phyloP scores from a whole-genome alignment of 2,888 invertebrate genomes.

The Tubulanus polymorphus region DNA sequence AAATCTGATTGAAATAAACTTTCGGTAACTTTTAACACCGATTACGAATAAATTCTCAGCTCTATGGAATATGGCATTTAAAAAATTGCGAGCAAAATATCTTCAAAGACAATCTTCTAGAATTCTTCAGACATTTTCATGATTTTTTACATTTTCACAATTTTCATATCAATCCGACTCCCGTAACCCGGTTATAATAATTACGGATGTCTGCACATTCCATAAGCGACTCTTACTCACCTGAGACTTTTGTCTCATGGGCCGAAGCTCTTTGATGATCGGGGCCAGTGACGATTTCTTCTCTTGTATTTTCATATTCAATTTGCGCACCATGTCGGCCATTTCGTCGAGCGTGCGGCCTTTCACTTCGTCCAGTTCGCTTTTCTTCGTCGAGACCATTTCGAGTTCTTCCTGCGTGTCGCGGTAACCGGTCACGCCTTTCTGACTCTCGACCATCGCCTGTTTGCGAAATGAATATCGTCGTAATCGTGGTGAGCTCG shows the following conservation, averaged over 20 bases:
- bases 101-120: too few species aligned
- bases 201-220: too few species aligned
- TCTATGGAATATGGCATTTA: too few species aligned
- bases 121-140: too few species aligned
- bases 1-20: too few species aligned
- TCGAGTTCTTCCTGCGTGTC: constrained; percentile 61
- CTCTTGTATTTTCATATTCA: constrained; percentile 60
- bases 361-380: constrained; percentile 57
- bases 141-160: too few species aligned
- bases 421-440: constrained; percentile 55
- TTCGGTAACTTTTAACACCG: too few species aligned
- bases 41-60: too few species aligned
- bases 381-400: constrained; percentile 59
- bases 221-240: constrained; percentile 24
- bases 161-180: too few species aligned
- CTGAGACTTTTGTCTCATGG: constrained; percentile 63
- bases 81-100: too few species aligned
- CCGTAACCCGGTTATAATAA: too few species aligned
- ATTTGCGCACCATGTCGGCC: constrained; percentile 56
- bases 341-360: constrained; percentile 58
- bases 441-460: constrained; percentile 41
- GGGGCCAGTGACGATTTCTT: constrained; percentile 64
- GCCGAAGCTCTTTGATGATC: constrained; percentile 62
- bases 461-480: constrained; percentile 59
- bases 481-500: constrained; percentile 56